Conservation (phyloP, 2,797 vertebrate species). For the Sylvilagus floridanus region DNA sequence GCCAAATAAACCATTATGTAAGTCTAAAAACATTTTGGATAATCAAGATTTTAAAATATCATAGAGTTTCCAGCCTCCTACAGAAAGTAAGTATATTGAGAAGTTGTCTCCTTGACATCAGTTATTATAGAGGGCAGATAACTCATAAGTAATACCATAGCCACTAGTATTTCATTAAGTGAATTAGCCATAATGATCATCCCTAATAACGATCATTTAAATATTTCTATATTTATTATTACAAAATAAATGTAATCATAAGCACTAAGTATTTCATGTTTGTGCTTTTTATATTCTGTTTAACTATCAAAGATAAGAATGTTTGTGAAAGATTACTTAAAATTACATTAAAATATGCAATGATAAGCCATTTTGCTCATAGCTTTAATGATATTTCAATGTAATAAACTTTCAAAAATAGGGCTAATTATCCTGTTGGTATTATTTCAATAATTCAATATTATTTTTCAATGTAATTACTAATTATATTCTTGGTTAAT, state of each 20-base stretch:
- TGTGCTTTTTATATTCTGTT: neutral
- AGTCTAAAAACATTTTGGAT: neutral
- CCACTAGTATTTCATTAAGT: neutral
- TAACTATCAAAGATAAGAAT: neutral
- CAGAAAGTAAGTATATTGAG: neutral
- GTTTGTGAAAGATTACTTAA: neutral
- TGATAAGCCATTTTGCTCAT: neutral
- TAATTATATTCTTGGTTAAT: neutral
- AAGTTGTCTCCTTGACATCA: neutral
- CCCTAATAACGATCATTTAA: neutral
- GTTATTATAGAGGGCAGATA: neutral
- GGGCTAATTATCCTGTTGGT: neutral
- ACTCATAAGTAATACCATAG: neutral
- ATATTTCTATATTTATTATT: neutral
- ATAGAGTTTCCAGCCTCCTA: neutral
- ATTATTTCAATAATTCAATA: neutral
- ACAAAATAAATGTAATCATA: neutral
- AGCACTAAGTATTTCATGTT: neutral
- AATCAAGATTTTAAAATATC: neutral
- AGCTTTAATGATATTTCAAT: neutral
- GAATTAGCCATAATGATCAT: neutral
- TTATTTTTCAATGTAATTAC: neutral
- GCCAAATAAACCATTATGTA: neutral
- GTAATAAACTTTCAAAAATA: neutral
- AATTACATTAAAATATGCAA: neutral